Evolutionary conservation across 1,140 invertebrate species (phyloP).

Genomic region (Sarcophaga bullata): DNA sequence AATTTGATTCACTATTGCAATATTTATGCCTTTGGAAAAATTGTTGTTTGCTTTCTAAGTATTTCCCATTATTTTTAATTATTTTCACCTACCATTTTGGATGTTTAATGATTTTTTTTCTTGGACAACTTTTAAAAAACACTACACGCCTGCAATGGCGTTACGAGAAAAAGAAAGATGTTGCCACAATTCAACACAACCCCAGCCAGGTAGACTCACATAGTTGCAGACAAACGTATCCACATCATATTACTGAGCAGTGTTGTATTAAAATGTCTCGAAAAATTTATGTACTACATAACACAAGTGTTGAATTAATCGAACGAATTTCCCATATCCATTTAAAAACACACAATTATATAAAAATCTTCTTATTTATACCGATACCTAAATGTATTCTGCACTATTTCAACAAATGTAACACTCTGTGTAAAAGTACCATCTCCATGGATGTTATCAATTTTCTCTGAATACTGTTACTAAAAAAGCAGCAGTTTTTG

Average conservation of each 20-base stretch:
- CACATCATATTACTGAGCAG: too few relatives aligned
- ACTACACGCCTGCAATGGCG: slow-evolving; percentile 86
- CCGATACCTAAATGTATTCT: too few relatives aligned
- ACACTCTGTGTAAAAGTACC: too few relatives aligned
- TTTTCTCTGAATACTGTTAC: not conserved
- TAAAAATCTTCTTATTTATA: too few relatives aligned
- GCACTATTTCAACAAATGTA: too few relatives aligned
- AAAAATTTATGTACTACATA: too few relatives aligned
- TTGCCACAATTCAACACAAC: slow-evolving; percentile 36
- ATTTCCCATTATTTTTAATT: slow-evolving; percentile 41
- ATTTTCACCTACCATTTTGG: slow-evolving; percentile 81
- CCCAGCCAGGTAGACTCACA: not conserved
- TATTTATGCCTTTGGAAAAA: slow-evolving; percentile 41
- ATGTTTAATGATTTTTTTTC: slow-evolving; percentile 80
- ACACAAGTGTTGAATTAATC: too few relatives aligned
- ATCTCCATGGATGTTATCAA: not conserved
- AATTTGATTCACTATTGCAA: not conserved
- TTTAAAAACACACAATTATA: too few relatives aligned
- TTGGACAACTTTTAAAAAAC: slow-evolving; percentile 71
- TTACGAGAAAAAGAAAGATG: slow-evolving; percentile 73
- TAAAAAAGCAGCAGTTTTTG: not conserved
- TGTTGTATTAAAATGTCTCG: too few relatives aligned
- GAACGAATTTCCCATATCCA: too few relatives aligned
- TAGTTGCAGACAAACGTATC: too few relatives aligned
- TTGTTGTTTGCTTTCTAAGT: not conserved